These are phyloP conservation scores for Pangasius djambal DNA, from an alignment of 2,797 vertebrate species.

Conservation along the genomic window DNA sequence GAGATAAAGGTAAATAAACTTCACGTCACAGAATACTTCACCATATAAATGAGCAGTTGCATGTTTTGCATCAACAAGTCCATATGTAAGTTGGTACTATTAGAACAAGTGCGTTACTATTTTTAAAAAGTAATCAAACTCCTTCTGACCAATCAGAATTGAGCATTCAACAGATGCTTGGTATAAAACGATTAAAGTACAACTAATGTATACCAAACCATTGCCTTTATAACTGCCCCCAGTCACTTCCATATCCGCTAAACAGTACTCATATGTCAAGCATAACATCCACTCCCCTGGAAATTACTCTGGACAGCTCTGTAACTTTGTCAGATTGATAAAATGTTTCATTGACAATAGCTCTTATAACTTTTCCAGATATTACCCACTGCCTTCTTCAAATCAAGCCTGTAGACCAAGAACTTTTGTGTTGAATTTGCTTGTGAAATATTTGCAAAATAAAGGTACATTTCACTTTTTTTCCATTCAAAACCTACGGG, in stretches of 20 bases:
- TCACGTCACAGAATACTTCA: not conserved
- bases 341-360: not conserved
- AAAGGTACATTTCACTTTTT: not conserved
- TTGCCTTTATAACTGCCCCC: not conserved
- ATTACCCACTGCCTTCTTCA: not conserved
- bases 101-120: not conserved
- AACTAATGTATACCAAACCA: not conserved
- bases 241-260: not conserved
- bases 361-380: not conserved
- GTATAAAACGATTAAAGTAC: not conserved
- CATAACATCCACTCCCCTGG: no score
- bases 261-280: not conserved
- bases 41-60: not conserved
- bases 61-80: not conserved
- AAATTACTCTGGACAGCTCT: not conserved
- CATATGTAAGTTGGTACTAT: not conserved
- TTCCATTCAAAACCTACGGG: not conserved
- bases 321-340: not conserved
- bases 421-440: no score
- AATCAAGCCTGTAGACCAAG: not conserved
- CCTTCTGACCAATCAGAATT: conserved; percentile 8
- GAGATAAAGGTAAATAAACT: not conserved
- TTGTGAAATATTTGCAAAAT: not conserved
- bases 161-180: not conserved
- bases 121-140: not conserved